phyloP scores from a whole-genome alignment of 2,888 invertebrate species.

The Cephus pulcher region DNA sequence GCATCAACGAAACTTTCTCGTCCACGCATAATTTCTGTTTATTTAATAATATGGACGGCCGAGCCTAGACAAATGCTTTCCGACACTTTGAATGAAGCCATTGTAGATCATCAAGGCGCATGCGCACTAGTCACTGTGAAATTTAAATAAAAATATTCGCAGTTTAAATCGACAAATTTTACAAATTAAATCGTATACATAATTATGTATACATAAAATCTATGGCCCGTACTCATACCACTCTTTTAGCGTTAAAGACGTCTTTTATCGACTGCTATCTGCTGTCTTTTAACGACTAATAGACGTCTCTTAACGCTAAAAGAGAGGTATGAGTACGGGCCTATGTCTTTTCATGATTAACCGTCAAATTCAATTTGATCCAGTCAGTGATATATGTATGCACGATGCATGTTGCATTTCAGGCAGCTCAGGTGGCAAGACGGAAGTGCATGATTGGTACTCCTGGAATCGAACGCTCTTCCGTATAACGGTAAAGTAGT shows the following conservation, averaged over 20 bases:
- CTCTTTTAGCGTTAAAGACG: too few species aligned
- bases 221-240: background rate
- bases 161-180: background rate
- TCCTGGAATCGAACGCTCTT: slow-evolving; percentile 39
- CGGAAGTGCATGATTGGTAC: background rate
- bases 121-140: background rate
- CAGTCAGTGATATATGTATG: background rate
- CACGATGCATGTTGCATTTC: background rate
- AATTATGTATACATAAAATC: background rate
- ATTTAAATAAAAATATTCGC: background rate
- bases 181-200: background rate
- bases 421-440: background rate
- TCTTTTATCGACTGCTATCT: too few species aligned
- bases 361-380: background rate
- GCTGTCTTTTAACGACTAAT: too few species aligned
- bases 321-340: too few species aligned
- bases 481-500: slow-evolving; percentile 60
- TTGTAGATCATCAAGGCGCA: background rate
- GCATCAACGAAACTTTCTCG: slow-evolving; percentile 63
- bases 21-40: slow-evolving; percentile 59
- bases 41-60: slow-evolving; percentile 50
- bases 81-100: background rate
- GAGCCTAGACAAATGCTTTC: background rate
- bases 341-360: background rate
- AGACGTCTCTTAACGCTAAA: too few species aligned